Evolutionary conservation across 2,113 vertebrate genomes (phyloP).

Genomic region (Oncorhynchus clarkii): DNA sequence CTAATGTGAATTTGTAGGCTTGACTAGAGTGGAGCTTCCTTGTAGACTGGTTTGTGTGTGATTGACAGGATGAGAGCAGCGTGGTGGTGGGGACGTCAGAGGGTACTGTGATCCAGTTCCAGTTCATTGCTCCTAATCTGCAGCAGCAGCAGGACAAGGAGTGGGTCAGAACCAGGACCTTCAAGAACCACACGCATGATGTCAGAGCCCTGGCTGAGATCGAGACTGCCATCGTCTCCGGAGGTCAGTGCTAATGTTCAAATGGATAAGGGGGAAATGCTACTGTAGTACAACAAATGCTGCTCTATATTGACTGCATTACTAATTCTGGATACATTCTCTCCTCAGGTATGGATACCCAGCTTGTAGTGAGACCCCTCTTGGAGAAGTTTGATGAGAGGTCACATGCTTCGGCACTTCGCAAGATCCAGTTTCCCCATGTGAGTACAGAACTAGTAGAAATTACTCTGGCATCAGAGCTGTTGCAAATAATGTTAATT

Average conservation of each 20-base stretch:
- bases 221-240: constrained; percentile 82
- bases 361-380: constrained; percentile 87
- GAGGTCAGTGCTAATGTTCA: constrained; percentile 71
- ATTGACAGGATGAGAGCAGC: constrained; percentile 84
- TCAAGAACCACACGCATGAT: constrained; percentile 89
- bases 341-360: constrained; percentile 84
- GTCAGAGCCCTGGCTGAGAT: constrained; percentile 85
- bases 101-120: constrained; percentile 86
- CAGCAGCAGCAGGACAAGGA: constrained; percentile 70
- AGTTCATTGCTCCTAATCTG: constrained; percentile 76
- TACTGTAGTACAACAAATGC: not conserved
- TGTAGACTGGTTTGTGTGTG: not conserved
- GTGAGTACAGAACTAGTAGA: constrained; percentile 71
- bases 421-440: constrained; percentile 86
- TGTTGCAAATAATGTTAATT: too few relatives aligned
- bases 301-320: not conserved
- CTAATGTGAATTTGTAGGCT: too few relatives aligned
- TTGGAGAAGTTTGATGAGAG: constrained; percentile 86
- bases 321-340: not conserved
- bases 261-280: too few relatives aligned
- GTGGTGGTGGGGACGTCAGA: constrained; percentile 87
- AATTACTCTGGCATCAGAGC: too few relatives aligned
- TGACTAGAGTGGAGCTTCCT: too few relatives aligned
- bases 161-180: constrained; percentile 89
- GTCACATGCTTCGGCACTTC: constrained; percentile 73